These are phyloP conservation scores for Drosophila kanapiae DNA, from an alignment of 1,140 invertebrate species.

Conservation along the genomic window DNA sequence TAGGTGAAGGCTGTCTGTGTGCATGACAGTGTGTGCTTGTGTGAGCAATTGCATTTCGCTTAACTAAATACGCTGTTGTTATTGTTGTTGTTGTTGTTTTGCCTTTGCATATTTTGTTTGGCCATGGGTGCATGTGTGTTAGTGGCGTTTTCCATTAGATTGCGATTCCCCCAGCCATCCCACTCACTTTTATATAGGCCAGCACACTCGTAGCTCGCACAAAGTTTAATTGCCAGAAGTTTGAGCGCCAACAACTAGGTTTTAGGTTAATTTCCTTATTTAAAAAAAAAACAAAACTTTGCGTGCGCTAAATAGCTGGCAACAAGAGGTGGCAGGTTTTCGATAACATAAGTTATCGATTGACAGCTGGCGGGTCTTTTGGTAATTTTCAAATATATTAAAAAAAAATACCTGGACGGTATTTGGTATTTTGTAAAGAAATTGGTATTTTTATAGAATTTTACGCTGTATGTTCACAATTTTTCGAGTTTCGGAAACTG, in stretches of 20 bases:
- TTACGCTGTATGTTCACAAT: too few species aligned
- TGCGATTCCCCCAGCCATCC: conserved; percentile 16
- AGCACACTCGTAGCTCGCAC: conserved; percentile 2
- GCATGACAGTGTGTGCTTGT: conserved; percentile 13
- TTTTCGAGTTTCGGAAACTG: too few species aligned
- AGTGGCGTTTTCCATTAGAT: conserved; percentile 1
- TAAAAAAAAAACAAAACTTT: conserved; percentile 40
- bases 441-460: too few species aligned
- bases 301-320: conserved; percentile 41
- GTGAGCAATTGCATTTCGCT: conserved; percentile 44
- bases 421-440: too few species aligned
- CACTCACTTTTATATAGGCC: conserved; percentile 51
- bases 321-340: conserved; percentile 16
- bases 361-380: not conserved
- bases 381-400: too few species aligned
- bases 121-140: conserved; percentile 24
- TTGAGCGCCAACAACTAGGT: conserved; percentile 1
- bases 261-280: conserved; percentile 30
- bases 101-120: conserved; percentile 55
- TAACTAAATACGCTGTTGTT: conserved; percentile 30
- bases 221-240: conserved; percentile 1
- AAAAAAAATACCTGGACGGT: too few species aligned
- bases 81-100: conserved; percentile 45
- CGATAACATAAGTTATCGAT: conserved; percentile 13
- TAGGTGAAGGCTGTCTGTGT: conserved; percentile 38